Evolutionary conservation across 2,797 vertebrate species (phyloP).

Genomic region (Diglossa cyanea): DNA sequence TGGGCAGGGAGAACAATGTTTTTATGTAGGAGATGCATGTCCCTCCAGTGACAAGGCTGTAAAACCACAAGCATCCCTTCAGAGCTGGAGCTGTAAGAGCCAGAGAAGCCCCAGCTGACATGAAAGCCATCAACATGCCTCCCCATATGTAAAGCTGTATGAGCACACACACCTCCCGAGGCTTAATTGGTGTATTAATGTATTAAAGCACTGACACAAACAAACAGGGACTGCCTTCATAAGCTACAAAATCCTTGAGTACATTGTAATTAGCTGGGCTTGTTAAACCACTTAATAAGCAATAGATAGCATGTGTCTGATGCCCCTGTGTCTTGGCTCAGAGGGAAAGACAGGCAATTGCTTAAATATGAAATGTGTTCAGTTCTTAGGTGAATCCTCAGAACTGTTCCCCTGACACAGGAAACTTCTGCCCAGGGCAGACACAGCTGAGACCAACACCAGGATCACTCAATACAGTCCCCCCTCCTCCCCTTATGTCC

Average conservation of each 20-base stretch:
- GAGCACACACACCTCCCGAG: neutral
- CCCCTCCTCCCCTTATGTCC: neutral
- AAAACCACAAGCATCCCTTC: neutral
- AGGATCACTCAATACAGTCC: neutral
- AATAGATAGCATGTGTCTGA: neutral
- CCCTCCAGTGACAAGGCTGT: neutral
- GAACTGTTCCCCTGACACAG: neutral
- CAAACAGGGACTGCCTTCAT: constrained; percentile 33
- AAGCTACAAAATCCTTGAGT: constrained; percentile 43
- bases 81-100: neutral
- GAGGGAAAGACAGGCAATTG: neutral
- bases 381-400: neutral
- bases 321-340: neutral
- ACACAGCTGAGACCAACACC: neutral
- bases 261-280: constrained; percentile 22
- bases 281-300: constrained; percentile 41
- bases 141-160: neutral
- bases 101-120: neutral
- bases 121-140: neutral
- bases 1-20: neutral
- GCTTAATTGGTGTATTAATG: constrained; percentile 37
- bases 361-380: neutral
- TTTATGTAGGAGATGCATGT: neutral
- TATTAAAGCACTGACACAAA: constrained; percentile 46
- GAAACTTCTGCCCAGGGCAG: neutral